These are phyloP conservation scores for Percopsis omiscomaycus DNA, from an alignment of 2,797 vertebrate species.

Conservation along the genomic window DNA sequence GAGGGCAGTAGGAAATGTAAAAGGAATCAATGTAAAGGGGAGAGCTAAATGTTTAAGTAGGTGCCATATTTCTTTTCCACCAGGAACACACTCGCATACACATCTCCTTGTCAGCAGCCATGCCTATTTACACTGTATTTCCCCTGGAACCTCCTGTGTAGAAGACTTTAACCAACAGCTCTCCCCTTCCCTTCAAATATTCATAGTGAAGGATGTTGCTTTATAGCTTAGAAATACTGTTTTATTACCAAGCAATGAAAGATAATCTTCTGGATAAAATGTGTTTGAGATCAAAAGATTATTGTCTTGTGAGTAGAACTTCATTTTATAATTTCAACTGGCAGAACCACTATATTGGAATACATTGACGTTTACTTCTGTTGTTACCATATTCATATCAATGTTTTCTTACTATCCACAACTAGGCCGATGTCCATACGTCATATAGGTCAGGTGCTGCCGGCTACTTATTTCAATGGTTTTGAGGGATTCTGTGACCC, in stretches of 20 bases:
- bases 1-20: conserved; percentile 21
- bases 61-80: conserved; percentile 24
- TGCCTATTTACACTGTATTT: conserved; percentile 28
- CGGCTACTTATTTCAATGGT: no score
- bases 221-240: no score
- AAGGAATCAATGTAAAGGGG: conserved; percentile 10
- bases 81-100: conserved; percentile 17
- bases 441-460: no score
- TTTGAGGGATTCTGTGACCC: background rate
- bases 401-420: background rate
- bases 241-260: no score
- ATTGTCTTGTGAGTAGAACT: background rate
- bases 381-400: background rate
- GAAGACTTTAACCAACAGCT: conserved; percentile 31
- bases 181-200: background rate
- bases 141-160: conserved; percentile 31
- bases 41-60: conserved; percentile 35
- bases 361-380: background rate
- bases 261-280: background rate
- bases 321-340: background rate
- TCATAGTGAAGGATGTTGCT: background rate
- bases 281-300: background rate
- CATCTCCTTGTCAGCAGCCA: conserved; percentile 29
- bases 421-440: no score
- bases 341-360: background rate